Percentiles rank a stretch among this genome's conserved stretches.
Conservation (phyloP, 2,797 vertebrate species). For the Cichlasoma orientale region DNA sequence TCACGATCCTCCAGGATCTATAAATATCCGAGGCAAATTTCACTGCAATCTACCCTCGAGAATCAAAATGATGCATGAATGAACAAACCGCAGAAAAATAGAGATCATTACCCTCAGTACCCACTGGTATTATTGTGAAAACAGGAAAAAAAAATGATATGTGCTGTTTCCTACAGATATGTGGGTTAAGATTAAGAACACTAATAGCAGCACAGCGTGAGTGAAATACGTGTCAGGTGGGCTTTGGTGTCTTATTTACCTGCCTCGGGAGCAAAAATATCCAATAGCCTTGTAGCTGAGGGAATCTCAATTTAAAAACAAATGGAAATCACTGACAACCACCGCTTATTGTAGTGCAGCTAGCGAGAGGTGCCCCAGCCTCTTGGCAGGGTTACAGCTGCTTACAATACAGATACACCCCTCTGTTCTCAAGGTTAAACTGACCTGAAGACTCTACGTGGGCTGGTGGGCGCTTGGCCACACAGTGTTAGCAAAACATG, state of each 20-base stretch:
- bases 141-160: not conserved
- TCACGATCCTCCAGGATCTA: not conserved
- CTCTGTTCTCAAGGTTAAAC: constrained; percentile 81
- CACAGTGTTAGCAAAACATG: constrained; percentile 73
- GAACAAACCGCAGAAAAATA: constrained; percentile 1
- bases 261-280: constrained; percentile 7
- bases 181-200: not conserved
- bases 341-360: constrained; percentile 38
- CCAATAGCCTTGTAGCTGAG: constrained; percentile 28
- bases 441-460: constrained; percentile 69
- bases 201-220: not conserved
- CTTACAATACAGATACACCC: constrained; percentile 57
- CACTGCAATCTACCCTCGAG: not conserved
- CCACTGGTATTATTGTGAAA: not conserved
- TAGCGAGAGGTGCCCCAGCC: constrained; percentile 48
- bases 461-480: constrained; percentile 70
- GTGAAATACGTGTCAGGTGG: not conserved
- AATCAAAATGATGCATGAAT: constrained; percentile 20
- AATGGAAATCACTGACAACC: constrained; percentile 33
- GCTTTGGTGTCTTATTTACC: not conserved
- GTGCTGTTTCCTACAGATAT: not conserved
- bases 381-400: constrained; percentile 65
- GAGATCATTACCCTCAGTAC: not conserved
- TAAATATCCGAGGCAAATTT: not conserved
- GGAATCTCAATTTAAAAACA: constrained; percentile 55